Evolutionary conservation across 2,797 vertebrate genomes (phyloP), one percentile per base, ranked within the genome.

Genomic region (Phataginus tricuspis): DNA sequence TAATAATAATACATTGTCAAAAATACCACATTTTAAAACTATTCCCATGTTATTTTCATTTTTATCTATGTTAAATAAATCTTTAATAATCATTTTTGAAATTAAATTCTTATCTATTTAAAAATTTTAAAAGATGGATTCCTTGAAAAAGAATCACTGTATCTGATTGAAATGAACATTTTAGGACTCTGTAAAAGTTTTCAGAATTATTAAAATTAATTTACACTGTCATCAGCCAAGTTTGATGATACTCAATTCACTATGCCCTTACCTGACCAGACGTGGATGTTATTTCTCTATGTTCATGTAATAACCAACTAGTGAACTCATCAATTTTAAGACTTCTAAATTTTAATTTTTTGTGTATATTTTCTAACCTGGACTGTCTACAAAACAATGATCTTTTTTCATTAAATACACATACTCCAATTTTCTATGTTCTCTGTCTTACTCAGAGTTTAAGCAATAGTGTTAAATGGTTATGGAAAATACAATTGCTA

Each of bases 71-170:
- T 63, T 86, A 59, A 93, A 63, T 16, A 72, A 14, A 23, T 18
- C 55, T 69, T 86, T 51, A 84, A 27, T 78, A 78, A 74, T 69
- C 7, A 74, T 74, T 91, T 89, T 83, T 83, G 23, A 79, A 90
- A 72, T 1, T 75, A 82, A 68, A 69, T 61, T 3, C 14, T 80
- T 7, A 61, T 1, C 2, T 71, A 25, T 27, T 77, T n/a, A 77
- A 53, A 71, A 14, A 53, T 45, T 45, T 45, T 45, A 45, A n/a
- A 51, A 42, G 19, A 68, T 83, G 6, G 23, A 39, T 57, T 94
- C 29, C 51, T 86, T 77, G 68, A 66, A 74, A 49, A 12, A 64
- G 16, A 64, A 51, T 74, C 23, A n/a, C 7, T 51, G 29, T 15
- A 53, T 83, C 13, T 72, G 10, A 11, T 45, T 45, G 4, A 51